These are phyloP conservation scores for Urosaurus nigricauda DNA, from an alignment of 2,797 vertebrate species.

Conservation along the genomic window DNA sequence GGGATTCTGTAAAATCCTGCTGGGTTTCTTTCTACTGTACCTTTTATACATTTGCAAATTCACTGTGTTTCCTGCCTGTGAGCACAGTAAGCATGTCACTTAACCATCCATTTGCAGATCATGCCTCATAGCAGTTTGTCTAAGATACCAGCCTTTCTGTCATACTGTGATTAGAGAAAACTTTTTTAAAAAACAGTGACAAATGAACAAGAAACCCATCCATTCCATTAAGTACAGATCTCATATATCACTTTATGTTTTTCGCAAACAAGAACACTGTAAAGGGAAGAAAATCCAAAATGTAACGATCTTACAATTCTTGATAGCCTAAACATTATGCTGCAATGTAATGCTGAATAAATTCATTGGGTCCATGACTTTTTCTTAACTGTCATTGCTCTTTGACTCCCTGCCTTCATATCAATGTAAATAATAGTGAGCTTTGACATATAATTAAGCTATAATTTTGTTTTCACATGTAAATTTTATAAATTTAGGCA, in stretches of 20 bases:
- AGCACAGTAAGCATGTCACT: constrained; percentile 6
- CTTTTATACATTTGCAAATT: neutral
- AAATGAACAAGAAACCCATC: neutral
- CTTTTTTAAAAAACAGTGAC: neutral
- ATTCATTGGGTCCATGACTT: neutral
- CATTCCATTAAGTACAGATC: neutral
- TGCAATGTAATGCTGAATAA: neutral
- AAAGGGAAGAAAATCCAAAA: neutral
- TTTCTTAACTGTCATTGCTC: neutral
- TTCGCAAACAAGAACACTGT: neutral
- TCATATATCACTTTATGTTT: neutral
- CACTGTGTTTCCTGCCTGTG: constrained; percentile 23
- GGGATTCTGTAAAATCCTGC: constrained; percentile 37
- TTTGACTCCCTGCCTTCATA: constrained; percentile 2
- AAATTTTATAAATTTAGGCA: constrained; percentile 24
- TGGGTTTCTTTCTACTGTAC: constrained; percentile 34
- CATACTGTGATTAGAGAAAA: constrained; percentile 24
- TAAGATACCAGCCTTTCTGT: neutral
- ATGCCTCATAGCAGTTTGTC: neutral
- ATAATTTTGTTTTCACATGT: constrained; percentile 40
- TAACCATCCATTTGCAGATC: constrained; percentile 9
- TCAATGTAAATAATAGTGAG: constrained; percentile 20
- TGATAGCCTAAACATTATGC: neutral
- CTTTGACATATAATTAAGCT: constrained; percentile 34
- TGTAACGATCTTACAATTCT: neutral